Percentiles rank a stretch among this genome's conserved stretches.
Evolutionary conservation across 2,888 invertebrate species (phyloP).

Genomic region (Phyto melanocephala): DNA sequence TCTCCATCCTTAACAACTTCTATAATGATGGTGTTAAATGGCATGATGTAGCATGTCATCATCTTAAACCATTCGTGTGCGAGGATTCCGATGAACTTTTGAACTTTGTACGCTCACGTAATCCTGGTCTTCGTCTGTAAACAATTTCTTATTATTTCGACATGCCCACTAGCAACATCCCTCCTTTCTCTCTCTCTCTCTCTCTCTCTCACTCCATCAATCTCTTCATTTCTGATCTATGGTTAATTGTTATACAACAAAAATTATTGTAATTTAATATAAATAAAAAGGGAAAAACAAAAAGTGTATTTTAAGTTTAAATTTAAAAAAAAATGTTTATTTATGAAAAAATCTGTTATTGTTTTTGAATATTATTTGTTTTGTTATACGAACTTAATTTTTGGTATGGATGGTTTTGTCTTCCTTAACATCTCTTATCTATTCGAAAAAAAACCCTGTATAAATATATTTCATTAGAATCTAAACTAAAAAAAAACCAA

Average conservation of each 20-base stretch:
- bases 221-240: conserved; percentile 12
- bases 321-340: conserved; percentile 51
- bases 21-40: conserved; percentile 92
- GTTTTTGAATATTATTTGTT: conserved; percentile 47
- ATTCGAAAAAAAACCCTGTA: not conserved
- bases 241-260: conserved; percentile 32
- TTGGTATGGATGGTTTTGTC: conserved; percentile 28
- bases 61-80: conserved; percentile 92
- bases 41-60: conserved; percentile 93
- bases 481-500: conserved; percentile 14
- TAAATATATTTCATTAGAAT: conserved; percentile 33
- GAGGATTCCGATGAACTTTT: conserved; percentile 94
- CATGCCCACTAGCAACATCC: conserved; percentile 5
- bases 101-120: conserved; percentile 93
- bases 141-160: conserved; percentile 11
- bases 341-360: conserved; percentile 58
- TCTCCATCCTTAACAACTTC: conserved; percentile 94
- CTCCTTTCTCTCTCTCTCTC: not conserved
- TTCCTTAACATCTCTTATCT: not conserved
- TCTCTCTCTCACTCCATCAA: not conserved
- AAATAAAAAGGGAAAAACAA: conserved; percentile 31
- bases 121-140: conserved; percentile 90
- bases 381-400: conserved; percentile 58
- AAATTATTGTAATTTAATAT: not conserved
- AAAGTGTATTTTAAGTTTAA: conserved; percentile 54